These are phyloP conservation scores for Acromyrmex echinatior DNA, from an alignment of 1,140 invertebrate genomes.

Conservation along the genomic window DNA sequence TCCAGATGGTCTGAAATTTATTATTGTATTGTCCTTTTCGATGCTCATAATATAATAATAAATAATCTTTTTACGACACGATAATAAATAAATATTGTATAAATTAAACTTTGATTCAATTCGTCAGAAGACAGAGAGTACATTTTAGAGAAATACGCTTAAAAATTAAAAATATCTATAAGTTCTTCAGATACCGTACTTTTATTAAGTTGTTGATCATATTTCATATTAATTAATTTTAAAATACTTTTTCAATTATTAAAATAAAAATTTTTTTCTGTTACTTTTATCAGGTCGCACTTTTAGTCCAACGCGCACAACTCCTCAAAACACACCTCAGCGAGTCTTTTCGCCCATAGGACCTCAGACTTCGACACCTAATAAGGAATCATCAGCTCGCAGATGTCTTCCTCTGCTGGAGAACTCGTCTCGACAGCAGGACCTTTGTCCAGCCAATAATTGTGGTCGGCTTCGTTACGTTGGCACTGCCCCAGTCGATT, in stretches of 20 bases:
- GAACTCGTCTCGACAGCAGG: constrained; percentile 77
- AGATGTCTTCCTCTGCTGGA: constrained; percentile 83
- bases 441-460: constrained; percentile 78
- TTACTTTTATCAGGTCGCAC: constrained; percentile 64
- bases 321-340: constrained; percentile 80
- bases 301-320: constrained; percentile 68
- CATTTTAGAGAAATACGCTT: neutral
- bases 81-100: neutral
- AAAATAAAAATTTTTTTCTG: neutral
- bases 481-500: constrained; percentile 75
- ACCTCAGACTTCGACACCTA: constrained; percentile 84
- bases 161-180: neutral
- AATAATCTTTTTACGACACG: neutral
- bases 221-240: neutral
- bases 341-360: constrained; percentile 74
- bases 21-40: neutral
- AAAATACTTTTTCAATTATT: neutral
- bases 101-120: neutral
- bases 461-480: constrained; percentile 81
- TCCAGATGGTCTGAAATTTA: constrained; percentile 77
- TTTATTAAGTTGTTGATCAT: neutral
- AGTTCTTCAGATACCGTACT: neutral
- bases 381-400: constrained; percentile 84
- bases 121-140: neutral
- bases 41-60: neutral